These are phyloP conservation scores for Solenodon paradoxus DNA, from an alignment of 2,113 vertebrate genomes.

Conservation along the genomic window DNA sequence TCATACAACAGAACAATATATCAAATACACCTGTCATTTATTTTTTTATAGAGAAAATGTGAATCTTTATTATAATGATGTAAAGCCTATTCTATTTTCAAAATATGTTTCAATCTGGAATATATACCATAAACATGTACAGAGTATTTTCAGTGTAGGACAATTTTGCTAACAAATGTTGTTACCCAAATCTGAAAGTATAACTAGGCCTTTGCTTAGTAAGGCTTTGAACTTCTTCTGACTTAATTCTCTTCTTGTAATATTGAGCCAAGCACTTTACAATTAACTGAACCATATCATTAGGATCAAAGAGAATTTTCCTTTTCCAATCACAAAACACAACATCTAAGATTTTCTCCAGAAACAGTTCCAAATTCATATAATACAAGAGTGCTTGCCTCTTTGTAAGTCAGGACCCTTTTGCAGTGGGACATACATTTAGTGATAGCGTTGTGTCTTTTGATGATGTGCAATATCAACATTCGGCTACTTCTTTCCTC, in stretches of 20 bases:
- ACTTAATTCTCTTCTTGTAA: neutral
- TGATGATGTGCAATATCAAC: neutral
- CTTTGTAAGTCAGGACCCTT: neutral
- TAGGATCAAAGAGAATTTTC: neutral
- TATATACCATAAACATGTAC: neutral
- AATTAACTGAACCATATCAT: neutral
- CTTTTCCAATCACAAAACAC: neutral
- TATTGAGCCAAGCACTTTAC: neutral
- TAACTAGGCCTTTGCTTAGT: neutral
- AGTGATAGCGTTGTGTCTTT: neutral
- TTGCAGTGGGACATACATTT: neutral
- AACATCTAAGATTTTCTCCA: neutral
- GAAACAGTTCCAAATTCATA: neutral
- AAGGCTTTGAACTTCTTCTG: neutral
- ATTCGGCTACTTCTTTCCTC: rapidly evolving
- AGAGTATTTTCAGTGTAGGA: neutral
- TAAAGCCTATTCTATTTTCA: neutral
- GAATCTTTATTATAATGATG: neutral
- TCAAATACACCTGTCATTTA: neutral
- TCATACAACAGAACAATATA: neutral
- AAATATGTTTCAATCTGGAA: neutral
- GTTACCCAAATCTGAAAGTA: neutral
- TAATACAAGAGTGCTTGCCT: neutral
- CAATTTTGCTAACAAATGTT: neutral
- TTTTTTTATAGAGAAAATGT: neutral